phyloP scores from a whole-genome alignment of 2,113 vertebrate species.

The Notothenia coriiceps region DNA sequence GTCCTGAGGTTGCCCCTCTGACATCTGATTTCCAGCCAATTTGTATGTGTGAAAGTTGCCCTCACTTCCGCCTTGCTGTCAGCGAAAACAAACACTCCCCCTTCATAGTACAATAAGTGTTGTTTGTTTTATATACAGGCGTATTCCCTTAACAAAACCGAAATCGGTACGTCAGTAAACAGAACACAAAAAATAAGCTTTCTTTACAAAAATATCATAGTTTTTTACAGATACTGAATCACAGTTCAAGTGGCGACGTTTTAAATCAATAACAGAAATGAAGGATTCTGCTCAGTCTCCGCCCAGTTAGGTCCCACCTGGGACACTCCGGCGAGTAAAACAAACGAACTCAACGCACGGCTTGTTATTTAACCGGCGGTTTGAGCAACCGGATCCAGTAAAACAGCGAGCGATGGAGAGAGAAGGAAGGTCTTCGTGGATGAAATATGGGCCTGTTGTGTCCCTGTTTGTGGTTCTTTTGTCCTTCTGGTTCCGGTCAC shows the following conservation, averaged over 20 bases:
- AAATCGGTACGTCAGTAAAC: background rate
- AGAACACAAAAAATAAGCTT: background rate
- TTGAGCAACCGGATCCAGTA: background rate
- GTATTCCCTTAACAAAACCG: background rate
- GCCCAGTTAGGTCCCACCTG: background rate
- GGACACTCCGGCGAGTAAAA: background rate
- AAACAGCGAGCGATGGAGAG: conserved; percentile 63
- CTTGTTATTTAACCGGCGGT: background rate
- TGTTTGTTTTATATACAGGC: background rate
- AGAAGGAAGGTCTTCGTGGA: conserved; percentile 55
- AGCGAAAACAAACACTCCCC: conserved; percentile 54
- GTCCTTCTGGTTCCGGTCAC: conserved; percentile 82
- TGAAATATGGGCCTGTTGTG: conserved; percentile 80
- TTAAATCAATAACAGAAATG: background rate
- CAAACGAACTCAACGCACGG: background rate
- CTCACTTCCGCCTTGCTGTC: conserved; percentile 63
- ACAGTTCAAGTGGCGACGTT: accelerated
- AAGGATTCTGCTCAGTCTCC: accelerated
- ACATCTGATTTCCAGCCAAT: too few species aligned
- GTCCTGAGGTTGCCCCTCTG: too few species aligned
- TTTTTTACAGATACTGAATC: background rate
- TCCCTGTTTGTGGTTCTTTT: conserved; percentile 80
- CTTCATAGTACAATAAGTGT: background rate
- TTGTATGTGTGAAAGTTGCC: too few species aligned
- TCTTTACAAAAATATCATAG: background rate